phyloP scores from a whole-genome alignment of 2,888 invertebrate genomes.

The Fabriciana adippe region DNA sequence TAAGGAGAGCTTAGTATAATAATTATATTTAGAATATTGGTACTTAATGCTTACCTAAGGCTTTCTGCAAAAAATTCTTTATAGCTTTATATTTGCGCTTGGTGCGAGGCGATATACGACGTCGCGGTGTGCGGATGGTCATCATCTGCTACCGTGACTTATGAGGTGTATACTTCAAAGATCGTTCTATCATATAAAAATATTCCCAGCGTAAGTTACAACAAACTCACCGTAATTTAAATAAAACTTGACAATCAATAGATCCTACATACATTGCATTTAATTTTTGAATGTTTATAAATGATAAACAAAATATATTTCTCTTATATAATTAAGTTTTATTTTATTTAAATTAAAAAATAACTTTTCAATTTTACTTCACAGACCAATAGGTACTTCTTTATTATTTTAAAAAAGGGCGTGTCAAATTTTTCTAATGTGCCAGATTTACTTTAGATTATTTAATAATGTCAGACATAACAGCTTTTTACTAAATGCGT shows the following conservation, averaged over 20 bases:
- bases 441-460: neutral
- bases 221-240: neutral
- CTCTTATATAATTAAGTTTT: constrained; percentile 60
- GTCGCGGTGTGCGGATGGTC: constrained; percentile 68
- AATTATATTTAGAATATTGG: neutral
- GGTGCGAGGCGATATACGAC: constrained; percentile 71
- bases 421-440: neutral
- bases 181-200: neutral
- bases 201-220: neutral
- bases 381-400: neutral
- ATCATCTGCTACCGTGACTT: constrained; percentile 50
- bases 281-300: constrained; percentile 31
- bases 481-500: too few relatives aligned
- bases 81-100: constrained; percentile 65
- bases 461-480: neutral
- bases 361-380: constrained; percentile 47
- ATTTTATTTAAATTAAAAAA: constrained; percentile 51
- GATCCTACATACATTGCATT: constrained; percentile 15
- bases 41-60: constrained; percentile 54
- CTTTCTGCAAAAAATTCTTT: constrained; percentile 63
- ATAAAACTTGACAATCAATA: too few relatives aligned
- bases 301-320: constrained; percentile 45
- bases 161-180: neutral
- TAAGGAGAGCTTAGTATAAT: too few relatives aligned
- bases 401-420: neutral